These are phyloP conservation scores for Thumatha senex DNA, from an alignment of 2,888 invertebrate genomes.

Conservation along the genomic window DNA sequence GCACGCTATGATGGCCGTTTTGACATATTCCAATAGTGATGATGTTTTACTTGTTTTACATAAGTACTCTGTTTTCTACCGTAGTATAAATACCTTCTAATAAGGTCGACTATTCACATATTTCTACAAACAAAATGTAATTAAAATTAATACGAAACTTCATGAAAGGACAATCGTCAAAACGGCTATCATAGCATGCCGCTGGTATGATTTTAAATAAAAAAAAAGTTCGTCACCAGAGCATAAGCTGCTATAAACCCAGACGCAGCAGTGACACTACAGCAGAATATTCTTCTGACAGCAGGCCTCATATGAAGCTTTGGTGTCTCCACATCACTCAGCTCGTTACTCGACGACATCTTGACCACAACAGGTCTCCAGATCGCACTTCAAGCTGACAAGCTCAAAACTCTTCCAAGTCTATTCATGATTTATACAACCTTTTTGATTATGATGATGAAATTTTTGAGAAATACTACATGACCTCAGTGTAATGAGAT, in stretches of 20 bases:
- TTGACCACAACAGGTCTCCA: conserved; percentile 20
- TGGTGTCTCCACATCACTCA: conserved; percentile 61
- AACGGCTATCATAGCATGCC: too few relatives aligned
- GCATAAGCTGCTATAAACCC: conserved; percentile 80
- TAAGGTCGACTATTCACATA: too few relatives aligned
- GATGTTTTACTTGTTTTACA: too few relatives aligned
- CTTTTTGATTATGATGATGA: background rate
- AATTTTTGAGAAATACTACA: conserved; percentile 45
- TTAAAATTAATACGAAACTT: too few relatives aligned
- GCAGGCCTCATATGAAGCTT: conserved; percentile 76
- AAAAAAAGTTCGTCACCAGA: conserved; percentile 51
- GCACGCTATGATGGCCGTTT: too few relatives aligned
- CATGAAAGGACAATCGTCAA: too few relatives aligned
- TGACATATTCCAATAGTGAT: too few relatives aligned
- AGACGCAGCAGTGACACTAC: conserved; percentile 78
- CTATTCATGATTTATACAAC: conserved; percentile 11
- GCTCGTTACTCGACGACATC: conserved; percentile 71
- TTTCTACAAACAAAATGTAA: too few relatives aligned
- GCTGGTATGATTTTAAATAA: too few relatives aligned
- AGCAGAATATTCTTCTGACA: conserved; percentile 74
- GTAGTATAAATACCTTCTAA: too few relatives aligned
- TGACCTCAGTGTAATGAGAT: conserved; percentile 58
- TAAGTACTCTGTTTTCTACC: too few relatives aligned
- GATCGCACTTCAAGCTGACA: background rate
- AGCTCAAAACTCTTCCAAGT: background rate